Evolutionary conservation across 2,113 vertebrate species (phyloP).

Genomic region (Stigmatopora nigra): DNA sequence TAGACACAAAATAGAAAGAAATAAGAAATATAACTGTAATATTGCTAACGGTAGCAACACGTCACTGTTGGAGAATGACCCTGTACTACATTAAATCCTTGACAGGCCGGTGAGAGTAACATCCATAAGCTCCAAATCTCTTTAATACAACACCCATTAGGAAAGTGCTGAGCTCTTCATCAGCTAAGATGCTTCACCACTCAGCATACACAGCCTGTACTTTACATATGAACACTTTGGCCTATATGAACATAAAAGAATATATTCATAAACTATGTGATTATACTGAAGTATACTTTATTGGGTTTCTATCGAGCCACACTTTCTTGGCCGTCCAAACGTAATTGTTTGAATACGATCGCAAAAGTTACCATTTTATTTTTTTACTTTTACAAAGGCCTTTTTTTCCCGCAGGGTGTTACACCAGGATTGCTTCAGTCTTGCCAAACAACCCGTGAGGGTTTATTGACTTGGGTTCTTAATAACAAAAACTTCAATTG

Average conservation of each 20-base stretch:
- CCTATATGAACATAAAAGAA: constrained; percentile 1
- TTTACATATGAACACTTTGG: constrained; percentile 15
- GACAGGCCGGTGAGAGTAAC: constrained; percentile 51
- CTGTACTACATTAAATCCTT: constrained; percentile 50
- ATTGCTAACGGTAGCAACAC: constrained; percentile 9
- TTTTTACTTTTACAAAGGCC: too few relatives aligned
- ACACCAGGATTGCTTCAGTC: background rate
- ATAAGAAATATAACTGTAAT: constrained; percentile 9
- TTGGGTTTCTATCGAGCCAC: too few relatives aligned
- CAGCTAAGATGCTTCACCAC: constrained; percentile 42
- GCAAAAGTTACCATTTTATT: too few relatives aligned
- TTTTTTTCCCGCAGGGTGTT: background rate
- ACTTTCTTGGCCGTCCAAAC: too few relatives aligned
- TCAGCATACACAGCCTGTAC: constrained; percentile 31
- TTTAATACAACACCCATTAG: constrained; percentile 67
- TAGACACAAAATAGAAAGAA: background rate
- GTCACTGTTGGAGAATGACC: constrained; percentile 40
- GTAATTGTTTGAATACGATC: too few relatives aligned
- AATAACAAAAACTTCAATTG: background rate
- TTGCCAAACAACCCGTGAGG: background rate
- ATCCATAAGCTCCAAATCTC: constrained; percentile 63
- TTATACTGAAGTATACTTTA: too few relatives aligned
- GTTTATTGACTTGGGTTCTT: background rate
- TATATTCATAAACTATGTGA: background rate
- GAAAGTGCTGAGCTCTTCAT: constrained; percentile 68